A percentile compares a stretch with the other conserved stretches of the same genome.
Evolutionary conservation across 2,113 vertebrate genomes (phyloP).

Genomic region (Meles meles): DNA sequence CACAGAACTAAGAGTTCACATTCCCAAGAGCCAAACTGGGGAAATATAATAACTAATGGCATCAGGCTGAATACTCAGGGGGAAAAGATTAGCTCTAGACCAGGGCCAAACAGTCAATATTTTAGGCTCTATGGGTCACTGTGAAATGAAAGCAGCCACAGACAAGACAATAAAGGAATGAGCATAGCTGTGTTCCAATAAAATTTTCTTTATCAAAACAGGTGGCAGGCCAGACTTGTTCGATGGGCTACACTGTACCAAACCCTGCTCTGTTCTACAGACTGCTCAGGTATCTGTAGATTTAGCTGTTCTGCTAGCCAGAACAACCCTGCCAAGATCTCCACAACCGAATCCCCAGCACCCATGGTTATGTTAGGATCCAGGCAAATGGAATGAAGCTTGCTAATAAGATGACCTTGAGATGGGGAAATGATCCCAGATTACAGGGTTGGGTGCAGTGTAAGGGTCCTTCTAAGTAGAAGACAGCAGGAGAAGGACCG

Average conservation of each 20-base stretch:
- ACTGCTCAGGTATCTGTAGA: neutral
- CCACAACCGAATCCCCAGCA: neutral
- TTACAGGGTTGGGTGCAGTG: neutral
- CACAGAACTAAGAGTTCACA: neutral
- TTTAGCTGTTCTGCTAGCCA: neutral
- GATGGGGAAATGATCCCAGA: neutral
- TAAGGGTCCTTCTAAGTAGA: neutral
- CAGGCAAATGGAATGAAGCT: neutral
- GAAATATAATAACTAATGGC: neutral
- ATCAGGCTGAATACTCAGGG: neutral
- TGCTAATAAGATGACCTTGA: neutral
- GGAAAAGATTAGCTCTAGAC: neutral
- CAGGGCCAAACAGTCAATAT: neutral
- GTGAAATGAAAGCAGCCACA: neutral
- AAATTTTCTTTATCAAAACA: slow-evolving; percentile 7
- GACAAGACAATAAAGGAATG: neutral
- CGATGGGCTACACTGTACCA: neutral
- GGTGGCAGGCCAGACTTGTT: neutral
- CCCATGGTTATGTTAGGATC: neutral
- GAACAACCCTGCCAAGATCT: neutral
- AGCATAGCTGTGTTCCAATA: neutral
- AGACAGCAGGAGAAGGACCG: neutral
- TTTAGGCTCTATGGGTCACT: neutral
- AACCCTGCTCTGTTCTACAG: neutral
- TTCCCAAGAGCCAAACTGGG: neutral